Percentiles rank a stretch among this genome's conserved stretches.
These are phyloP conservation scores for Chromoteleia sp. DNA, from an alignment of 2,888 invertebrate species.

Conservation along the genomic window DNA sequence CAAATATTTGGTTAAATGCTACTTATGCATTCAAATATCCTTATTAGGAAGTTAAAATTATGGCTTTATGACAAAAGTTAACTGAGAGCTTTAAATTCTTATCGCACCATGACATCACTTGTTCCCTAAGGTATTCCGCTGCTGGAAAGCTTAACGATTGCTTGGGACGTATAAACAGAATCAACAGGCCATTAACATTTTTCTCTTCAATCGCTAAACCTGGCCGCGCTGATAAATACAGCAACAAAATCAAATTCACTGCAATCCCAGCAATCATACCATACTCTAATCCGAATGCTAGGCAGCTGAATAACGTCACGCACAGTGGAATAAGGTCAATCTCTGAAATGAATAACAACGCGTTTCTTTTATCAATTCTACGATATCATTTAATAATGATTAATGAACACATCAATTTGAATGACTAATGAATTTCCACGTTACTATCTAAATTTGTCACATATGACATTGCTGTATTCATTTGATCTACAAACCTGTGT, in stretches of 20 bases:
- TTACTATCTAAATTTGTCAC: no score
- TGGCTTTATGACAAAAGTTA: conserved; percentile 20
- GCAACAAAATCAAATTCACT: conserved; percentile 88
- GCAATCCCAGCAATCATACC: conserved; percentile 89
- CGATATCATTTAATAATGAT: no score
- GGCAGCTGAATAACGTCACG: conserved; percentile 89
- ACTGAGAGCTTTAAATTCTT: conserved; percentile 22
- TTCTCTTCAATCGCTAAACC: conserved; percentile 87
- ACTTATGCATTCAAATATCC: no score
- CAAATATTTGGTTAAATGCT: no score
- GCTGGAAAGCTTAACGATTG: conserved; percentile 86
- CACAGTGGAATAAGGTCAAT: conserved; percentile 89
- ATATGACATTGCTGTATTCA: no score
- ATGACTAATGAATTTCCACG: no score
- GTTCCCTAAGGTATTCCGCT: conserved; percentile 86
- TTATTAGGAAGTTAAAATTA: conserved; percentile 16
- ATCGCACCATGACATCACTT: conserved; percentile 80
- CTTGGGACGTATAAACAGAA: conserved; percentile 79
- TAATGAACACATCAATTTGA: no score
- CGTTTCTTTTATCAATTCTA: no score
- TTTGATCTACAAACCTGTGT: no score
- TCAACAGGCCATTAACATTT: conserved; percentile 84
- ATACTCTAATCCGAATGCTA: conserved; percentile 89
- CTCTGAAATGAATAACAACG: conserved; percentile 85
- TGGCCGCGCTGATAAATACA: conserved; percentile 89